Conservation (phyloP, 2,888 invertebrate genomes). For the Tiphia femorata region DNA sequence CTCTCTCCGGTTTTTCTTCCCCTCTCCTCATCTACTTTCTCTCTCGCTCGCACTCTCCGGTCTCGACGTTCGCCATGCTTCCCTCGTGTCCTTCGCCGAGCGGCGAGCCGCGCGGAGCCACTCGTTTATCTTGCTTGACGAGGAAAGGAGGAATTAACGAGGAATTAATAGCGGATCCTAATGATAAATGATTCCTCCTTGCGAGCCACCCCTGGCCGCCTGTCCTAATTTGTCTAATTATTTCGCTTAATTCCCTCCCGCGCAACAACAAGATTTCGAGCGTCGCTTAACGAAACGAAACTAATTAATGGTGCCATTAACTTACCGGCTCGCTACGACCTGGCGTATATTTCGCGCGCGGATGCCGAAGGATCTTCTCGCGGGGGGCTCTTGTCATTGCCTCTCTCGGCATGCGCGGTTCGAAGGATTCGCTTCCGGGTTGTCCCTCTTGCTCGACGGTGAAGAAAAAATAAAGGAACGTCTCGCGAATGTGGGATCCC, state of each 20-base stretch:
- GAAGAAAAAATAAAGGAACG: no score
- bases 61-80: background rate
- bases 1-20: slow-evolving; percentile 6
- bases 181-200: slow-evolving; percentile 66
- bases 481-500: no score
- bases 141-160: slow-evolving; percentile 69
- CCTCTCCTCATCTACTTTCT: slow-evolving; percentile 1
- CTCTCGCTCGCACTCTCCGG: background rate
- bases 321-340: slow-evolving; percentile 45
- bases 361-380: no score
- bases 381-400: no score
- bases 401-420: no score
- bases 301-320: slow-evolving; percentile 67
- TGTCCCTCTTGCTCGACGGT: no score
- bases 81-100: slow-evolving; percentile 24
- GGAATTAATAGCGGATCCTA: slow-evolving; percentile 68
- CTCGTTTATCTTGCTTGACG: slow-evolving; percentile 69
- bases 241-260: slow-evolving; percentile 66
- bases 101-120: slow-evolving; percentile 47
- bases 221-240: slow-evolving; percentile 69
- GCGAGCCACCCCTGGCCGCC: slow-evolving; percentile 53
- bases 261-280: slow-evolving; percentile 62
- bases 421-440: no score
- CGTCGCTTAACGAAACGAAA: slow-evolving; percentile 62
- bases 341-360: no score